Base-by-base conservation (phyloP, 2,888 invertebrate species). In the Calliphora vomitoria region DNA sequence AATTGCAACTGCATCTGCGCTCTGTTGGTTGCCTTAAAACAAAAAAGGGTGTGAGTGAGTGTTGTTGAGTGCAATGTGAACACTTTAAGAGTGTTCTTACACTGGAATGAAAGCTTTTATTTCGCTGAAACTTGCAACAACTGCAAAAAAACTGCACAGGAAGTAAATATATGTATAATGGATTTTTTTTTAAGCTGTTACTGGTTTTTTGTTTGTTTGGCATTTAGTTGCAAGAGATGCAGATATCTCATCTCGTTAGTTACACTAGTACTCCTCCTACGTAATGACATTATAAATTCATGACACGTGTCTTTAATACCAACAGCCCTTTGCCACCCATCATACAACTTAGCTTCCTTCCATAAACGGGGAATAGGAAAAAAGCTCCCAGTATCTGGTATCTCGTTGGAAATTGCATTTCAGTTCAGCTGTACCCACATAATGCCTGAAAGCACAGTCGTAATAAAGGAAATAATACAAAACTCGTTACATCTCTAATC, bases 1-100 rank as follows among this genome's bases (percentile, higher is more conserved):
- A 55, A 78, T 60, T 82, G 82, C 68, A 85, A 87, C 69, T 82
- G 85, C 87, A 87, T 82, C 87, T 87, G 87, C 87, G 78, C 78
- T 75, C 50, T 82, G 62, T 79, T 75, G n/a, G 38, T 13, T 47
- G 69, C 44, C 35, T 47, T 2, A 35, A 25, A 1, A 25, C 10
- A 3, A 50, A 71, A 69, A 62, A 44, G 71, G 62, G 69, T 81
- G 75, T 58, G 31, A 55, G 80, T 64, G 38, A 25, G 8, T 60
- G 11, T 3, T 60, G 25, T 31, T 44, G 15, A 64, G 55, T 74
- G 64, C 13, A 62, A n/a, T 38, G 15, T 3, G 20, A 20, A 60
- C 8, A 50, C 11, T 74, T 68, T 50, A 35, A 82, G 82, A 82
- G 75, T 25, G 25, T 25, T 25, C 25, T 25, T 31, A 10, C 55